A percentile compares a stretch with the other conserved stretches of the same genome.
Conservation (phyloP, 2,797 vertebrate species). For the Sebastes melanostomus region DNA sequence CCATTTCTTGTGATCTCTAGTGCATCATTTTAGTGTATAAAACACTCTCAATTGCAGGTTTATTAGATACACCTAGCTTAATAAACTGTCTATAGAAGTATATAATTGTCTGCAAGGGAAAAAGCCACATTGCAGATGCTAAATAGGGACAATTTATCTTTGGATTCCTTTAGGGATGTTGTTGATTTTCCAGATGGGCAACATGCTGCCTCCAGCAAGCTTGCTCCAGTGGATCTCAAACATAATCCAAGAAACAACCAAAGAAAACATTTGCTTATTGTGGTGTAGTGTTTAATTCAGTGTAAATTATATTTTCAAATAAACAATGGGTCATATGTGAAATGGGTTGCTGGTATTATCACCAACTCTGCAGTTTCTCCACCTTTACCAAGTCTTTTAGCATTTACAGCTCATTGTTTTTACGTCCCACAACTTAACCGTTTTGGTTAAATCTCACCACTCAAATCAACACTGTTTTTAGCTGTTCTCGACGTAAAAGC, state of each 20-base stretch:
- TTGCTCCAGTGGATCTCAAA: background rate
- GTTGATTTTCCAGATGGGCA: conserved; percentile 14
- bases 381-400: background rate
- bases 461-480: background rate
- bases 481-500: background rate
- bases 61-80: background rate
- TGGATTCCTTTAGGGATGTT: background rate
- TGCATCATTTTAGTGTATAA: background rate
- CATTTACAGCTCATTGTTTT: background rate
- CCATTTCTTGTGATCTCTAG: background rate
- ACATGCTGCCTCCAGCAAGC: background rate
- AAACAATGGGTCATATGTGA: background rate
- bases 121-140: background rate
- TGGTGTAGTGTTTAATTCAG: background rate
- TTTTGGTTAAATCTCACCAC: background rate
- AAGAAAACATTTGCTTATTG: background rate
- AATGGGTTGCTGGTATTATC: background rate
- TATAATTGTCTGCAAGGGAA: background rate
- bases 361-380: background rate
- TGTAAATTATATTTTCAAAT: background rate
- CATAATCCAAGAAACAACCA: background rate
- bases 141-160: conserved; percentile 2
- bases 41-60: background rate
- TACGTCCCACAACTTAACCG: background rate
- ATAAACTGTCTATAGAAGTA: background rate